Percentiles rank a stretch among this genome's conserved stretches.
phyloP scores from a whole-genome alignment of 2,797 vertebrate genomes.

The Danio albolineatus region DNA sequence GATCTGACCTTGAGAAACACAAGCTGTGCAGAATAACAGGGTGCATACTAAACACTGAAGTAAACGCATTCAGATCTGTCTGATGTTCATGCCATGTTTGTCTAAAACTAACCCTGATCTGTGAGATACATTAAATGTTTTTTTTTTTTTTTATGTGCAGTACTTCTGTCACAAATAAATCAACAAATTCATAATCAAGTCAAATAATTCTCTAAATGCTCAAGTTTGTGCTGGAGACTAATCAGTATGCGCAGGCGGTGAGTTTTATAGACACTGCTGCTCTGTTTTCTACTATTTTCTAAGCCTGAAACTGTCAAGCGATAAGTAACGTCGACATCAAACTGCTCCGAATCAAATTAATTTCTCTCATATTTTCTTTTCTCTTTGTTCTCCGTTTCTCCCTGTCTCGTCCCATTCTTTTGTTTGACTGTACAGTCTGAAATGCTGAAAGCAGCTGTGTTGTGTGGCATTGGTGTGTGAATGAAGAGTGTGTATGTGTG shows the following conservation, averaged over 20 bases:
- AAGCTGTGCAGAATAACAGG: constrained; percentile 40
- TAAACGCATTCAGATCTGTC: constrained; percentile 31
- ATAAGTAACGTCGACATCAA: constrained; percentile 7
- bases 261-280: constrained; percentile 17
- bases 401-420: background rate
- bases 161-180: background rate
- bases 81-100: constrained; percentile 19
- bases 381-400: constrained; percentile 9
- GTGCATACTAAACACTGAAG: constrained; percentile 50
- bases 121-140: background rate
- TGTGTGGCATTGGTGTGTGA: constrained; percentile 7
- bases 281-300: constrained; percentile 40
- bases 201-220: constrained; percentile 11
- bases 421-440: background rate
- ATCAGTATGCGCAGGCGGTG: constrained; percentile 29
- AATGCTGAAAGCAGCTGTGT: constrained; percentile 6
- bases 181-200: background rate
- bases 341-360: constrained; percentile 18
- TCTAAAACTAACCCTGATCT: constrained; percentile 3
- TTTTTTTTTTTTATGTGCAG: too few species aligned
- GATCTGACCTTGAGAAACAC: constrained; percentile 58
- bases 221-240: constrained; percentile 1
- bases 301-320: constrained; percentile 26
- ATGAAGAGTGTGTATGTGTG: background rate
- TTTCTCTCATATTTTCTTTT: background rate